Conservation (phyloP, 2,888 invertebrate genomes). For the Euzetes globulus region DNA sequence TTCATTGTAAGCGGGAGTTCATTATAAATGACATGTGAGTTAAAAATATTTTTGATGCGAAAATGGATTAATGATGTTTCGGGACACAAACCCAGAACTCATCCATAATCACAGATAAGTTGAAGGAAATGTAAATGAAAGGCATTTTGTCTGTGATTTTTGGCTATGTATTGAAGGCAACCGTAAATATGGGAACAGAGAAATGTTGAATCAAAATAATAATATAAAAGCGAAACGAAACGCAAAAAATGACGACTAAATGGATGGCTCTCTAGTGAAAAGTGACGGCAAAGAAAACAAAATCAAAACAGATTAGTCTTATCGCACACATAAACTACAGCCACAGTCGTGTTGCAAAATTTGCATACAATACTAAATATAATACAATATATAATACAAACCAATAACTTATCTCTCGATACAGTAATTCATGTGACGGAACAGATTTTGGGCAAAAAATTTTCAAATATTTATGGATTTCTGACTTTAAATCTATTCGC, state of each 20-base stretch:
- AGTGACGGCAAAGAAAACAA: conserved; percentile 18
- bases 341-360: not conserved
- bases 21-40: not conserved
- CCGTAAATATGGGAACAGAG: not conserved
- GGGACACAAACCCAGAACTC: not conserved
- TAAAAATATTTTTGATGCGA: not conserved
- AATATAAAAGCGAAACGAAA: not conserved
- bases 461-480: conserved; percentile 26
- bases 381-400: conserved; percentile 2
- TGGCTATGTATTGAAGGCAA: not conserved
- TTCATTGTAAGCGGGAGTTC: not conserved
- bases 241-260: not conserved
- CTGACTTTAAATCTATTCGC: conserved; percentile 13
- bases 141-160: not conserved
- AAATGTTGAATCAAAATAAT: not conserved
- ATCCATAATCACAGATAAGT: not conserved
- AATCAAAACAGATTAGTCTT: conserved; percentile 24
- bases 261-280: conserved; percentile 15
- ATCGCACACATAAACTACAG: not conserved
- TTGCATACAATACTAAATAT: not conserved
- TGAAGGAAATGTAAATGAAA: not conserved
- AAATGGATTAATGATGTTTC: conserved; percentile 1
- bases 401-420: conserved; percentile 18
- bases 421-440: conserved; percentile 12
- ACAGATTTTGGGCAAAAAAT: not conserved